Base-by-base conservation (phyloP, 2,888 invertebrate genomes). In the Polydrusus cervinus region DNA sequence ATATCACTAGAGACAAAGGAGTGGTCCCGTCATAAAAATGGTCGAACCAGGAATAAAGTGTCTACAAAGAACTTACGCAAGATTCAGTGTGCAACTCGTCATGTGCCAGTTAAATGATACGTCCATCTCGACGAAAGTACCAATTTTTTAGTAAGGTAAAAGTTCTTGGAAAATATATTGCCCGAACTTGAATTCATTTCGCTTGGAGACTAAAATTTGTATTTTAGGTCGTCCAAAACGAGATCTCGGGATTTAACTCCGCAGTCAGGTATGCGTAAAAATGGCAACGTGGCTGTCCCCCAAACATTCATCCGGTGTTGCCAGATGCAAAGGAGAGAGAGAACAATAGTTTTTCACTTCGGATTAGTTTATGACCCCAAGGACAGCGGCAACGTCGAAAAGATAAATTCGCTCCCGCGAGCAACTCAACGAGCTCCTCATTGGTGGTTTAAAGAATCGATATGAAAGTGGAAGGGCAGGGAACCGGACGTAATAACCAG, bases 361-460 rank as follows among this genome's bases (percentile, higher is more conserved):
- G 18, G 38, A 16, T 40, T 49, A 71, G 49, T 80, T 82, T 82
- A 82, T 81, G 77, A 80, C 79, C 78, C 78, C 77, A 14, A 43
- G 30, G 45, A 53, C 51, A 43, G 65, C 80, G 89, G 84, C 86
- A 86, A 85, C 88, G 87, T 87, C 88, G 90, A 88, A 88, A 75
- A 85, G 87, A 86, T 85, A 87, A 88, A 86, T 86, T 87, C 89
- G 89, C 89, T 90, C 89, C 86, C 86, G 86, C 86, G 86, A 85
- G 84, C 84, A 79, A 79, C 79, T 80, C 83, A 78, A 79, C 80
- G 76, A 84, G 90, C 89, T 85, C 90, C 88, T 89, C 87, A 91
- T 91, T 91, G 91, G 91, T 87, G 88, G 87, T 87, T 87, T 87
- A 87, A 83, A 85, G 89, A 90, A 91, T 91, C 91, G 91, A 91